Conservation (phyloP, 2,888 invertebrate genomes). For the Schizaphis graminum region DNA sequence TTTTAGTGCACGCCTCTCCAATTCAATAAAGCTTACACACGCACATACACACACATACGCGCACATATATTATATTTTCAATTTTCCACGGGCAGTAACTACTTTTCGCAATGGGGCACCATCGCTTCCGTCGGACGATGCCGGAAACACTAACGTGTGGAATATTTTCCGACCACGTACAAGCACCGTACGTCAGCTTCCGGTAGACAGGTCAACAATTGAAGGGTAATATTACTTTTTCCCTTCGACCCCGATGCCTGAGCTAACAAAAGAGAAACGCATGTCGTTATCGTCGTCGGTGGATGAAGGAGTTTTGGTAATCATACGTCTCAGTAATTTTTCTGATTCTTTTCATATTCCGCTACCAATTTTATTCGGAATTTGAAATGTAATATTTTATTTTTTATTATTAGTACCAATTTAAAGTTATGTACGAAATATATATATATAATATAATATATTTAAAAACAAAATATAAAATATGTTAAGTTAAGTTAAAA, state of each 20-base stretch:
- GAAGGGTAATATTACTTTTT: constrained; percentile 52
- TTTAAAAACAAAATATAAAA: no score
- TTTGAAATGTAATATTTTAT: neutral
- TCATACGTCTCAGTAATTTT: constrained; percentile 61
- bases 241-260: neutral
- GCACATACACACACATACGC: neutral
- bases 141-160: constrained; percentile 44
- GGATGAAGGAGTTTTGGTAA: constrained; percentile 39
- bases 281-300: neutral
- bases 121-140: constrained; percentile 42
- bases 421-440: neutral
- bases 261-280: constrained; percentile 48
- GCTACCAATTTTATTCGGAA: neutral
- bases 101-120: constrained; percentile 32
- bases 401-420: neutral
- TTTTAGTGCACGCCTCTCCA: neutral
- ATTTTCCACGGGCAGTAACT: constrained; percentile 53
- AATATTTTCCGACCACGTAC: constrained; percentile 53
- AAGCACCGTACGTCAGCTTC: constrained; percentile 26
- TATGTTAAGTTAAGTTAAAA: no score
- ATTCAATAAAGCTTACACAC: neutral
- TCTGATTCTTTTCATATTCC: constrained; percentile 2
- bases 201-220: constrained; percentile 54
- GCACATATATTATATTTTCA: constrained; percentile 37
- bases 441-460: no score